A percentile compares a stretch with the other conserved stretches of the same genome.
Conservation (phyloP, 2,888 invertebrate genomes). For the Siphlonurus alternatus region DNA sequence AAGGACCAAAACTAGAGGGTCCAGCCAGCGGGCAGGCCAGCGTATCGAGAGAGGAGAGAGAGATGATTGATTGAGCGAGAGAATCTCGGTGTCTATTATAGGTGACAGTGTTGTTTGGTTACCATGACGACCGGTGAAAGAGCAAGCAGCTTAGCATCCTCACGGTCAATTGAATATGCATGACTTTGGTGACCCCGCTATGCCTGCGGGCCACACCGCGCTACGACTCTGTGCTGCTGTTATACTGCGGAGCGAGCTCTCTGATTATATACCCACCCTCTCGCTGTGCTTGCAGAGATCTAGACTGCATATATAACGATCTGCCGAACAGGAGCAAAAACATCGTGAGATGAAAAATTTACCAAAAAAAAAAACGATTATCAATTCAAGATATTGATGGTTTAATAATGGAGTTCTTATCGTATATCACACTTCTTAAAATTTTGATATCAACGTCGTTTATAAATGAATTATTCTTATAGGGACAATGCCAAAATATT, state of each 20-base stretch:
- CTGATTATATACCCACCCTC: background rate
- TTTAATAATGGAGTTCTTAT: no score
- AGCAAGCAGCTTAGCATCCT: background rate
- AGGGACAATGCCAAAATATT: no score
- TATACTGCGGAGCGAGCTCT: background rate
- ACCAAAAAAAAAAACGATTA: no score
- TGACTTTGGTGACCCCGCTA: background rate
- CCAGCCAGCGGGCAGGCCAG: background rate
- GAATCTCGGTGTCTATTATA: background rate
- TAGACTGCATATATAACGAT: background rate
- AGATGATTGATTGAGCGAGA: background rate
- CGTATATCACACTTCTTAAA: no score
- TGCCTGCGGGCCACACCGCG: background rate
- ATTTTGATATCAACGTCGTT: background rate
- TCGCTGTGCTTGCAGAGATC: no score
- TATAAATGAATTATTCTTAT: background rate
- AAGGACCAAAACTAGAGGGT: background rate
- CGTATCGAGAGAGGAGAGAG: background rate
- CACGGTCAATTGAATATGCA: slow-evolving; percentile 10
- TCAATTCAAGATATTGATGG: no score
- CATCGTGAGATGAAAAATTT: no score
- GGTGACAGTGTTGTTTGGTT: background rate
- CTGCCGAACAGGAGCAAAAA: no score
- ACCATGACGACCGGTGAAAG: background rate
- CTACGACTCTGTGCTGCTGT: background rate